Evolutionary conservation across 1,140 invertebrate genomes (phyloP).

Genomic region (Diuraphis noxia): DNA sequence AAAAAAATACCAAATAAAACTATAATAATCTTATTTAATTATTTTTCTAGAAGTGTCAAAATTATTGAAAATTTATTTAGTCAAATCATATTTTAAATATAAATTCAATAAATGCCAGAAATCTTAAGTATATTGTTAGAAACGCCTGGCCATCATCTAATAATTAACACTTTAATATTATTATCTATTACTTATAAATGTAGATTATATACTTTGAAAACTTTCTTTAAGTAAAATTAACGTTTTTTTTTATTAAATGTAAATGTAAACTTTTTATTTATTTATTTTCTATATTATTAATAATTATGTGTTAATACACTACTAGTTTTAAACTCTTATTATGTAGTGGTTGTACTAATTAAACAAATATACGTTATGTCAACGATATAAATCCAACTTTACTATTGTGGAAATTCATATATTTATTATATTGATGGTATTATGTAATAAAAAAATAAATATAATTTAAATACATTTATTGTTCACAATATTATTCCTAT

Average conservation of each 20-base stretch:
- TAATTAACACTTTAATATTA: not conserved
- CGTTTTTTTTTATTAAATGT: not conserved
- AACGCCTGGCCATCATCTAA: not conserved
- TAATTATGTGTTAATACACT: not conserved
- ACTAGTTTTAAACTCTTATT: not conserved
- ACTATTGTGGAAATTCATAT: not conserved
- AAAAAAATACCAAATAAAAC: not conserved
- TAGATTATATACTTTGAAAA: not conserved
- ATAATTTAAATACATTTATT: conserved; percentile 9
- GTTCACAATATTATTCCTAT: conserved; percentile 33
- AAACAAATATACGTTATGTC: not conserved
- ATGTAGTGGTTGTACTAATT: not conserved
- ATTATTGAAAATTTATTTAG: not conserved
- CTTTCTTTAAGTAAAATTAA: not conserved
- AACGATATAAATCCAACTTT: not conserved
- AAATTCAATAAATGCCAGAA: not conserved
- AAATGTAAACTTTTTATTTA: not conserved
- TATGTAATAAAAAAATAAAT: not conserved
- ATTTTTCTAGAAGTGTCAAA: not conserved
- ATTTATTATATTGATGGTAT: not conserved
- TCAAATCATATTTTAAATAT: not conserved
- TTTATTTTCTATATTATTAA: not conserved
- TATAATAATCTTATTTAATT: not conserved
- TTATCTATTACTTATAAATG: not conserved
- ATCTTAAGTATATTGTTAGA: not conserved